A percentile compares a stretch with the other conserved stretches of the same genome.
Evolutionary conservation across 37 sponge, comb jelly and placozoan genomes (phyloP).

Genomic region (Geodia barretti): DNA sequence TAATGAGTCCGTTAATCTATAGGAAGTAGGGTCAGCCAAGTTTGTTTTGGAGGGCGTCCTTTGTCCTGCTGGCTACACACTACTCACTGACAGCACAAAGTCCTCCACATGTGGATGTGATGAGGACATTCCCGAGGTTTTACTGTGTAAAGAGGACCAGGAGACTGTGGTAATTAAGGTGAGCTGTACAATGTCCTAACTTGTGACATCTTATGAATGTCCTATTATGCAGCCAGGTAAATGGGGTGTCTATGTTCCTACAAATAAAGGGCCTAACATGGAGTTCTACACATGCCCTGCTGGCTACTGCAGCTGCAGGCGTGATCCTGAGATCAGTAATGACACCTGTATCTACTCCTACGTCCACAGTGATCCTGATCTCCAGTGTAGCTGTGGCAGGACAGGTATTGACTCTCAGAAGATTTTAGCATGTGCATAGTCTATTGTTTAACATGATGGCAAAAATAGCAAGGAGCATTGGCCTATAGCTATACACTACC

Average conservation of each 20-base stretch:
- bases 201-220: neutral
- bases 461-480: too few relatives aligned
- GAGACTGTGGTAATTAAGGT: slow-evolving; percentile 42
- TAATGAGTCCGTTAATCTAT: too few relatives aligned
- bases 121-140: neutral
- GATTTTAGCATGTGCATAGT: too few relatives aligned
- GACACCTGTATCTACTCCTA: slow-evolving; percentile 35
- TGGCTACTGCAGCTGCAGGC: slow-evolving; percentile 48
- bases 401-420: too few relatives aligned
- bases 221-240: neutral
- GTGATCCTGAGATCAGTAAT: slow-evolving; percentile 1
- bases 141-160: slow-evolving; percentile 51
- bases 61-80: slow-evolving; percentile 34
- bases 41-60: slow-evolving; percentile 12
- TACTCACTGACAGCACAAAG: neutral
- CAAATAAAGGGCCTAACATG: neutral
- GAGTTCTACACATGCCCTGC: slow-evolving; percentile 47
- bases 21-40: neutral
- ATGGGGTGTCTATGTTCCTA: neutral
- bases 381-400: slow-evolving; percentile 40
- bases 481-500: too few relatives aligned
- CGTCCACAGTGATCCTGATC: slow-evolving; percentile 31
- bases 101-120: slow-evolving; percentile 24
- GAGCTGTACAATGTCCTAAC: neutral
- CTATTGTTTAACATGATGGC: too few relatives aligned